Evolutionary conservation across 2,113 vertebrate genomes (phyloP).

Genomic region (Bufo bufo): DNA sequence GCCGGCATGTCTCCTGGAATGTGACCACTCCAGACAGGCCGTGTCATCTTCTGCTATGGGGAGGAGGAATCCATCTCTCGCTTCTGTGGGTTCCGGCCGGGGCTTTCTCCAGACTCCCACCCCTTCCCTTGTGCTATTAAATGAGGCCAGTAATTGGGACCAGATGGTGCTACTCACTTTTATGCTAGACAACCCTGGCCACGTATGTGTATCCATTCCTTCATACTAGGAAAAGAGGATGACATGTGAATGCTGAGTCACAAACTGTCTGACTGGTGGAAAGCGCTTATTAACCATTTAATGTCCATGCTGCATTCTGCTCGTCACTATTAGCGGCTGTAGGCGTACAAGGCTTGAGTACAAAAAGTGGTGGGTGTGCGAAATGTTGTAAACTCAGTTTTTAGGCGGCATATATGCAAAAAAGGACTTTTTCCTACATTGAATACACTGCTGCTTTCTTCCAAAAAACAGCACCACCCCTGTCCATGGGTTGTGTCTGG

Average conservation of each 20-base stretch:
- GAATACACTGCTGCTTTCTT: no score
- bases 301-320: neutral
- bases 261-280: neutral
- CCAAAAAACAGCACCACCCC: no score
- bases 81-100: conserved; percentile 6
- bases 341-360: no score
- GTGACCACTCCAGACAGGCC: neutral
- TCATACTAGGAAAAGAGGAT: neutral
- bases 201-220: conserved; percentile 24
- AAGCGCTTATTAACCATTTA: neutral
- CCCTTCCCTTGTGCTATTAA: neutral
- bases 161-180: conserved; percentile 40
- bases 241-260: conserved; percentile 31
- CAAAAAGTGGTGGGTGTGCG: no score
- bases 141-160: conserved; percentile 41
- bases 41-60: neutral
- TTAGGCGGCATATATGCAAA: no score
- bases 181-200: neutral
- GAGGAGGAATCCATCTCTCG: neutral
- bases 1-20: neutral
- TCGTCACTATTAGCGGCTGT: neutral
- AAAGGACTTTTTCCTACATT: no score
- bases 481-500: no score
- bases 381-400: no score
- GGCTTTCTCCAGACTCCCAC: neutral